Base-by-base conservation (phyloP, 2,888 invertebrate species). In the Acrobasis consociella region DNA sequence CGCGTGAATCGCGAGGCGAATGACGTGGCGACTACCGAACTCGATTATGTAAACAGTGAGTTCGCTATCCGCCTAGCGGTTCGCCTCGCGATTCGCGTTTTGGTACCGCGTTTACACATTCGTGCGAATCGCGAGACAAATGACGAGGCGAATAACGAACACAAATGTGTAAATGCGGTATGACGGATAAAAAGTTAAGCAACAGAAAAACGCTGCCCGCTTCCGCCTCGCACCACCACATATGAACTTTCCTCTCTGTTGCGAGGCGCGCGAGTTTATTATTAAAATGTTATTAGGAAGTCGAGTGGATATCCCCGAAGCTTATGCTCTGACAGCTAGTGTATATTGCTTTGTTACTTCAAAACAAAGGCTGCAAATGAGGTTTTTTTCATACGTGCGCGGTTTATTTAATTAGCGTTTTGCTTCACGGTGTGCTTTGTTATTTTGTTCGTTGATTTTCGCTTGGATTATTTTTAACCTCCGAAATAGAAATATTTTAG, bases 281-380 rank as follows among this genome's bases (percentile, higher is more conserved):
- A 87, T 86, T 87, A 86, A 87, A 88, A 85, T 83, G 82, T 84
- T 87, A 85, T 87, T 84, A 86, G 79, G 76, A 74, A 77, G 78
- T 75, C 69, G 73, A 74, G 73, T 67, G 70, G 65, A 64, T 74
- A 73, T 78, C 74, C 75, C 74, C 65, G 70, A 72, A 75, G 78
- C 76, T 72, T 78, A 75, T 73, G 73, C 71, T 74, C 70, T 62
- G 65, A 63, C 68, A 64, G 63, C 68, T 67, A 63, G 65, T 74
- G 71, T 72, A 74, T 72, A 73, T 69, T 72, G 71, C 67, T 69
- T 73, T 70, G 72, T 76, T 76, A 49, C 38, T 55, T 58, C 42
- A 50, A 50, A 66, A 66, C 66, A 67, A 67, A 69, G 59, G 68
- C 61, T 39, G 15, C 17, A 17, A 60, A 60, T 50, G 17, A 39